phyloP scores from a whole-genome alignment of 1,140 invertebrate species.

The Akabosia matsudoensis region DNA sequence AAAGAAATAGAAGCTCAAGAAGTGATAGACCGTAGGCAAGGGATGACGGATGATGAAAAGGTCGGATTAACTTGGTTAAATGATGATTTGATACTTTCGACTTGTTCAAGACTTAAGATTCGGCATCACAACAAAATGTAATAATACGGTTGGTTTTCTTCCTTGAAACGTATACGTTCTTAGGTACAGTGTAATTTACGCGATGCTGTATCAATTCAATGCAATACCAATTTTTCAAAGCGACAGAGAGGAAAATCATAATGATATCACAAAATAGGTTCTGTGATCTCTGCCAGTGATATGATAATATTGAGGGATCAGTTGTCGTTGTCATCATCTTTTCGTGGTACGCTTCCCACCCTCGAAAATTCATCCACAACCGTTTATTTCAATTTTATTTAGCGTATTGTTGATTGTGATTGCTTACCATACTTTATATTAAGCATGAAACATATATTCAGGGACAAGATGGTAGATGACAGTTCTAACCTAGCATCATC shows the following conservation, averaged over 20 bases:
- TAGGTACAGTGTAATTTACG: too few species aligned
- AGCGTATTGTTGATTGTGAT: not conserved
- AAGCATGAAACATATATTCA: not conserved
- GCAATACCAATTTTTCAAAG: too few species aligned
- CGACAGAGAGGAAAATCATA: too few species aligned
- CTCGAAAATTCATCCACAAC: too few species aligned
- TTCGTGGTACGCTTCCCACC: too few species aligned
- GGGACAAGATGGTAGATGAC: slow-evolving; percentile 1
- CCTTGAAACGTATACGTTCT: not conserved
- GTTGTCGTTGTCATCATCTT: too few species aligned
- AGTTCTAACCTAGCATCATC: not conserved
- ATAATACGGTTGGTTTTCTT: not conserved
- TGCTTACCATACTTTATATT: not conserved
- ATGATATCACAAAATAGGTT: too few species aligned
- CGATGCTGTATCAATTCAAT: too few species aligned
- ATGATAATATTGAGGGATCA: too few species aligned
- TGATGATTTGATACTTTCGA: not conserved
- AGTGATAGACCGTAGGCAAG: slow-evolving; percentile 33
- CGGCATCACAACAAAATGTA: not conserved
- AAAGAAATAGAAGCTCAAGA: slow-evolving; percentile 23
- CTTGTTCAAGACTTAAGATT: not conserved
- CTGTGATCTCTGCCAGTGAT: too few species aligned
- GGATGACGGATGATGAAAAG: slow-evolving; percentile 36
- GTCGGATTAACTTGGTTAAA: slow-evolving; percentile 3
- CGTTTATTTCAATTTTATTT: not conserved